Percentiles rank a stretch among this genome's conserved stretches.
Conservation (phyloP, 2,113 vertebrate genomes). For the Cyphomyrus discorhynchus region DNA sequence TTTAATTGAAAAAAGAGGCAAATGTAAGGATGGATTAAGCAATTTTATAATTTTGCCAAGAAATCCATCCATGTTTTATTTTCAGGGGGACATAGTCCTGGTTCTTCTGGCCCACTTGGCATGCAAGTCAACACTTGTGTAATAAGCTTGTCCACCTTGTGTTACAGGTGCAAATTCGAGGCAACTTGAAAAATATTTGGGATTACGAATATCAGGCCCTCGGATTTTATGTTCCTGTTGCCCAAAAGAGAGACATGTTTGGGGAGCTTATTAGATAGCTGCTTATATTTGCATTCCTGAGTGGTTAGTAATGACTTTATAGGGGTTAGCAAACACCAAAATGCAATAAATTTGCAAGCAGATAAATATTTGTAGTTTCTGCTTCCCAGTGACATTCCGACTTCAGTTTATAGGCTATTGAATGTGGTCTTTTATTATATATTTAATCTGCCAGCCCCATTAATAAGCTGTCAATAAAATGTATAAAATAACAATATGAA, state of each 20-base stretch:
- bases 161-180: background rate
- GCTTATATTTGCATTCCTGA: background rate
- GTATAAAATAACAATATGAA: slow-evolving; percentile 5
- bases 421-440: slow-evolving; percentile 1
- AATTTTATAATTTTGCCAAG: background rate
- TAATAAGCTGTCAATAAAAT: slow-evolving; percentile 17
- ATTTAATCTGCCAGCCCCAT: background rate
- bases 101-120: background rate
- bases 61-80: background rate
- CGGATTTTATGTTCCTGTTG: background rate
- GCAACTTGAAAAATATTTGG: background rate
- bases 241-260: background rate
- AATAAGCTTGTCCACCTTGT: background rate
- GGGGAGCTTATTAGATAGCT: background rate
- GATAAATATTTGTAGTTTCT: background rate
- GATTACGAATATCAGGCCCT: background rate
- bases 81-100: background rate
- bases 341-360: background rate
- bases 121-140: background rate
- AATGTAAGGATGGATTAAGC: background rate
- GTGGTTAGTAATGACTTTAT: background rate
- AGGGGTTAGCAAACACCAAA: background rate
- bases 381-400: background rate
- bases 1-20: background rate
- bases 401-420: background rate